Base-by-base conservation (phyloP, 92 coral and sea anemone species). In the Palythoa caribaeorum region DNA sequence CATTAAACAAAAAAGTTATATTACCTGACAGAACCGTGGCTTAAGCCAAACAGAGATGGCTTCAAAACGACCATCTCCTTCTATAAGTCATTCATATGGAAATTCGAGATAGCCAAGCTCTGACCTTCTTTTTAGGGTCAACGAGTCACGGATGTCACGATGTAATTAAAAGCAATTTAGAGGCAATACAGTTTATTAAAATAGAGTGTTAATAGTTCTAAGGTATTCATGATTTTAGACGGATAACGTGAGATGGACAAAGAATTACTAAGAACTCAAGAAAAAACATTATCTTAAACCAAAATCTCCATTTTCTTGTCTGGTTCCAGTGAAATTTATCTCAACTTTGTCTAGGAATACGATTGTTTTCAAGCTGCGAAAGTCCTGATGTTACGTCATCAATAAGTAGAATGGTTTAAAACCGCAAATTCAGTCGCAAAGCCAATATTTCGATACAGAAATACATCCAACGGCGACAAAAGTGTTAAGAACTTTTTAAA, bases 71-170 rank as follows among this genome's bases (percentile, higher is more conserved):
- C 28, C 76, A 47, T 21, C 63, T 66, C 19, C 60, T 53, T 13
- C 35, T 39, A 63, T 36, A 79, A 21, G n/a, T 28, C 19, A 62
- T 80, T 63, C 70, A n/a, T 13, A 47, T 80, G 75, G 85, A 62
- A 65, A 81, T 79, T 36, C 2, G 76, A 81, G 57, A 50, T n/a
- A 8, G 38, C 86, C 50, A n/a, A 9, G 60, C 20, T 39, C 74
- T 65, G 86, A 81, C 86, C 76, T 48, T 10, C 44, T 36, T 66
- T 44, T 19, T 51, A 47, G 19, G 75, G 76, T 81, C 86, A 81
- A 2, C 15, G 48, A 68, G 8, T 40, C 55, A 21, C 47, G 15
- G 15, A 66, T 28, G 71, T 10, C 51, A 44, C 21, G 65, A 21
- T 17, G 13, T 59, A 38, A 15, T 17, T 60, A 8, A 79, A 38